phyloP scores from a whole-genome alignment of 1,140 invertebrate genomes.

The Drosophila parvula region DNA sequence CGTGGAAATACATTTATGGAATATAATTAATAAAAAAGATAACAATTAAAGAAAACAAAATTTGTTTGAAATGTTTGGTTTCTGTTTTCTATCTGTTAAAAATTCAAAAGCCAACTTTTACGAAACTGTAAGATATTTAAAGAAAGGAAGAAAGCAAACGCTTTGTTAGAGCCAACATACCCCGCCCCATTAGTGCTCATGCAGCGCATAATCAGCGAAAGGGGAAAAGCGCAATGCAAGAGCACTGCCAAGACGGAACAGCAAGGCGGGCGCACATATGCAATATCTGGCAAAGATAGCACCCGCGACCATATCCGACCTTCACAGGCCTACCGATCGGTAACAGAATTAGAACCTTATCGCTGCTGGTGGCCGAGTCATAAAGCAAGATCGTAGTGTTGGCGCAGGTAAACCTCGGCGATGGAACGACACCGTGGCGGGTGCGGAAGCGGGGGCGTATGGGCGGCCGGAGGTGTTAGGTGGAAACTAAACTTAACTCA shows the following conservation, averaged over 20 bases:
- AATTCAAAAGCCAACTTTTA: no score
- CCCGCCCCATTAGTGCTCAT: background rate
- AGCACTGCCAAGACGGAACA: background rate
- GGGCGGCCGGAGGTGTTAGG: constrained; percentile 18
- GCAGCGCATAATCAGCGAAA: constrained; percentile 21
- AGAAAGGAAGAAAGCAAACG: background rate
- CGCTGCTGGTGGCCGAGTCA: constrained; percentile 10
- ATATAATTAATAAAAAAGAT: no score
- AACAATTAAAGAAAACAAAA: no score
- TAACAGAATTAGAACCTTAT: constrained; percentile 47
- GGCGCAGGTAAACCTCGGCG: constrained; percentile 6
- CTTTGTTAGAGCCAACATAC: background rate
- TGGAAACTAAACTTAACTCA: constrained; percentile 50
- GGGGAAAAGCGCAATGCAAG: constrained; percentile 16
- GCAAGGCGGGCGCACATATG: constrained; percentile 28
- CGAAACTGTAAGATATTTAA: background rate
- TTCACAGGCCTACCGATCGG: constrained; percentile 33
- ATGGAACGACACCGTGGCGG: background rate
- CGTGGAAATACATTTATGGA: no score
- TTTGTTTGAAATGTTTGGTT: no score
- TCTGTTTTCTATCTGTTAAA: no score
- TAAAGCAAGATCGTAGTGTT: constrained; percentile 30
- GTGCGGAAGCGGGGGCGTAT: background rate
- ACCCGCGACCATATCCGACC: constrained; percentile 21
- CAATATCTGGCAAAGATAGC: constrained; percentile 30